Base-by-base conservation (phyloP, 2,797 vertebrate genomes). In the Discoglossus pictus region DNA sequence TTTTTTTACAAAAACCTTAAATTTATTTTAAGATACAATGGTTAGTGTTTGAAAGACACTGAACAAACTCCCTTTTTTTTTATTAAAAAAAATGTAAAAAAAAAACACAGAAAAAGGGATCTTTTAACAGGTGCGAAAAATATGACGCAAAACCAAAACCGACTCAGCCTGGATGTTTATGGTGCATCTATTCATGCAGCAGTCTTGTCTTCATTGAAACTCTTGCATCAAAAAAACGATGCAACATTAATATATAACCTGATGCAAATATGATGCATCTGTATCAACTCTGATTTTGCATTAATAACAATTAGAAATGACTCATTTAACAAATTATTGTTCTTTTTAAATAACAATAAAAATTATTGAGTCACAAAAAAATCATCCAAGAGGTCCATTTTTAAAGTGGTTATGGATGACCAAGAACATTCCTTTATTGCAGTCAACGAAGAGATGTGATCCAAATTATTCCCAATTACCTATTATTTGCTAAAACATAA, bases 61-160 rank as follows among this genome's bases (percentile, higher is more conserved):
- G 54, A 81, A 75, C 77, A 86, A 89, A 88, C 80, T 87, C 83
- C 85, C 81, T 73, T 84, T 73, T 79, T 77, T n/a, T n/a, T n/a
- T n/a, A n/a, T n/a, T n/a, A n/a, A n/a, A n/a, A n/a, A n/a, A n/a
- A n/a, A n/a, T 84, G 82, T 84, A 80, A 68, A 74, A 82, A 61
- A 36, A 21, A 44, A 52, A n/a, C n/a, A n/a, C n/a, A n/a, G n/a
- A n/a, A 65, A 36, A 12, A 11, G 36, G 15, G 17, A 34, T 47
- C 18, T 38, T 61, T 55, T 9, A 46, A 21, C 43, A 46, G 52
- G 52, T 48, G 43, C 43, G 12, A 40, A 36, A 46, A 38, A 35
- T 23, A 13, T 46, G 58, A 53, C 12, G 16, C 61, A 64, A 64
- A 43, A 35, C 65, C 46, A 59, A 44, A 71, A 16, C 38, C 27